Evolutionary conservation across 2,888 invertebrate genomes (phyloP), one percentile per base, ranked within the genome.

Genomic region (Dolichomitus sp.): DNA sequence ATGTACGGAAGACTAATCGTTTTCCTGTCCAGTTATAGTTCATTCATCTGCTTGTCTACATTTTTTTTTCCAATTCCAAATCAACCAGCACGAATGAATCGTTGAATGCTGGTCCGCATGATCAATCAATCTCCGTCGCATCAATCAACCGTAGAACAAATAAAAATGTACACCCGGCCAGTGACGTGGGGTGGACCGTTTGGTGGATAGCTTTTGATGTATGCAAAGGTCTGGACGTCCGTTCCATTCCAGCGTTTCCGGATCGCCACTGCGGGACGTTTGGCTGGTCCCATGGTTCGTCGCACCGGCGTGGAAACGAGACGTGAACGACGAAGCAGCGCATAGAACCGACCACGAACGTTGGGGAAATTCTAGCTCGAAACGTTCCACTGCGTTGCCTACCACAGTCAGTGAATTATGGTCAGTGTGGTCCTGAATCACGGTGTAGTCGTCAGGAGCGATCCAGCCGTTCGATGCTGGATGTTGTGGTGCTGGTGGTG

Each of bases 401-500:
- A 45, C 59, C 57, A 42, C 52, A 68, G 61, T 68, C 57, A 19
- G 79, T 84, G 80, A 84, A 83, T 80, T 74, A 80, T 75, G 68
- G 70, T 66, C 68, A 37, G 59, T 42, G 54, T 45, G 76, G 79
- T 79, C 75, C 79, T 54, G 82, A 66, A 85, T 84, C 85, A 52
- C 57, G 59, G 66, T 66, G 73, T 70, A 80, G 80, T 85, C 73
- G 79, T 81, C 78, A 52, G 73, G 65, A 73, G 68, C 72, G 72
- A 77, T 81, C 27, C 82, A 65, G 50, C 52, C 73, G 54, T 73
- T 59, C 37, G 57, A 30, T 61, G 72, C 61, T 30, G 59, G 33
- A n/a, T 33, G 57, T 27, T 27, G 57, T 27, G 57, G 57, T 30
- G 14, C 4, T 57, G 54, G 12, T 57, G 72, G 59, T 76, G 19